Base-by-base conservation (phyloP, 2,888 invertebrate genomes). In the Ophioninae sp. region DNA sequence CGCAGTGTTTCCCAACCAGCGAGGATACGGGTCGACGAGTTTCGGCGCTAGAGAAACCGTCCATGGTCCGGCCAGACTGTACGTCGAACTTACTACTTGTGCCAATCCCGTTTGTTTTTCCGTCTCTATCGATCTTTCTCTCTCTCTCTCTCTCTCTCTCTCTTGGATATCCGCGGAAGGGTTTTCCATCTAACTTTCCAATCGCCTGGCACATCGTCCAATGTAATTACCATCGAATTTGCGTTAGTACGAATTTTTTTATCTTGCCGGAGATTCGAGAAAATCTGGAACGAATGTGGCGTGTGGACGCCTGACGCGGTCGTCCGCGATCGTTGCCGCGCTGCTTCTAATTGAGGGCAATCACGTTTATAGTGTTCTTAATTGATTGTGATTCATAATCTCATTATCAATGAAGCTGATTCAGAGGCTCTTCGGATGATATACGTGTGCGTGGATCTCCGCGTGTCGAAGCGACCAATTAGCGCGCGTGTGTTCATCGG, bases 1-100 rank as follows among this genome's bases (percentile, higher is more conserved):
- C 85, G 50, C 89, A 88, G 88, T 87, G 88, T 83, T 77, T 76
- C 89, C 87, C 89, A 88, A 82, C 77, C 67, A 50, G 57, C 21
- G 44, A 50, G 64, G n/a, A 50, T 20, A 20, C 10, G 13, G 57
- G 37, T 21, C 67, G 70, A 67, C 13, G 17, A 57, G 37, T 72
- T 56, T 75, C 74, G 57, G 20, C 8, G 21, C 37, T 50, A 41
- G 39, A 37, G 20, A 20, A 39, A 64, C 44, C 57, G 39, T 73
- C 57, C 37, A 65, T 21, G 41, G 57, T 21, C 57, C 30, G 69
- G 75, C 76, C 84, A 76, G 84, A 81, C 72, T 65, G 23, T 56
- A 79, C 79, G 67, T 37, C 10, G 81, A 57, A 57, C 57, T 37
- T 75, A 84, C 84, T 68, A 81, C 84, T 81, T 70, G 23, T 65